phyloP scores from a whole-genome alignment of 2,888 invertebrate genomes.

The Drosophila neutralis region DNA sequence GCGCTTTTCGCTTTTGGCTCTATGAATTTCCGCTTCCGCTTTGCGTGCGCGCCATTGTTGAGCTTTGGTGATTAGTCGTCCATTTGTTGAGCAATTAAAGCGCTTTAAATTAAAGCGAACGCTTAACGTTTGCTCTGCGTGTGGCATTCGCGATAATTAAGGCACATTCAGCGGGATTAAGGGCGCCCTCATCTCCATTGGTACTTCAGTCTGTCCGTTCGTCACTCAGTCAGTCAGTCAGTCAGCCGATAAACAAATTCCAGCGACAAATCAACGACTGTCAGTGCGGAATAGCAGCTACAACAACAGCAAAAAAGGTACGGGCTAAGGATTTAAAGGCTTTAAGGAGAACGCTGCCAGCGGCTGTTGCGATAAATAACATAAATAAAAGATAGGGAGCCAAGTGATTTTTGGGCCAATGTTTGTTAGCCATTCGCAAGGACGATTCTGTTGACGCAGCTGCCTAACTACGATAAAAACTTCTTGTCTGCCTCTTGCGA shows the following conservation, averaged over 20 bases:
- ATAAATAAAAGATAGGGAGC: conserved; percentile 73
- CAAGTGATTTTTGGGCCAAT: conserved; percentile 69
- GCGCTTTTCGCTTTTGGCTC: conserved; percentile 35
- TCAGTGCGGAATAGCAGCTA: conserved; percentile 16
- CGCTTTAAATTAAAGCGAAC: conserved; percentile 67
- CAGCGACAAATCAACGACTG: conserved; percentile 49
- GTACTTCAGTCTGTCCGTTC: conserved; percentile 6
- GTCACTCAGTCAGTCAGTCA: conserved; percentile 13
- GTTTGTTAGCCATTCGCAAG: conserved; percentile 65
- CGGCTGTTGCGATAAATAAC: conserved; percentile 72
- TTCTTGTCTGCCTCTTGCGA: conserved; percentile 50
- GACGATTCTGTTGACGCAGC: conserved; percentile 67
- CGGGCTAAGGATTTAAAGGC: conserved; percentile 63
- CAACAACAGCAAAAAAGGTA: conserved; percentile 23
- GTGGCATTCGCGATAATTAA: conserved; percentile 61
- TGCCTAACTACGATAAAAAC: conserved; percentile 76
- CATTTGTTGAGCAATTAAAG: conserved; percentile 77
- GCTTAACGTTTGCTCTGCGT: conserved; percentile 69
- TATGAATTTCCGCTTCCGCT: conserved; percentile 63
- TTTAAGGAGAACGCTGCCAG: conserved; percentile 52
- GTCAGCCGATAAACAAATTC: conserved; percentile 58
- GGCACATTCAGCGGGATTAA: conserved; percentile 61
- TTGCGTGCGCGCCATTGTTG: conserved; percentile 57
- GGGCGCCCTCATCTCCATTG: conserved; percentile 27
- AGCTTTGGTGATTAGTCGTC: conserved; percentile 62